Evolutionary conservation across 2,113 vertebrate genomes (phyloP).

Genomic region (Labrus mixtus): DNA sequence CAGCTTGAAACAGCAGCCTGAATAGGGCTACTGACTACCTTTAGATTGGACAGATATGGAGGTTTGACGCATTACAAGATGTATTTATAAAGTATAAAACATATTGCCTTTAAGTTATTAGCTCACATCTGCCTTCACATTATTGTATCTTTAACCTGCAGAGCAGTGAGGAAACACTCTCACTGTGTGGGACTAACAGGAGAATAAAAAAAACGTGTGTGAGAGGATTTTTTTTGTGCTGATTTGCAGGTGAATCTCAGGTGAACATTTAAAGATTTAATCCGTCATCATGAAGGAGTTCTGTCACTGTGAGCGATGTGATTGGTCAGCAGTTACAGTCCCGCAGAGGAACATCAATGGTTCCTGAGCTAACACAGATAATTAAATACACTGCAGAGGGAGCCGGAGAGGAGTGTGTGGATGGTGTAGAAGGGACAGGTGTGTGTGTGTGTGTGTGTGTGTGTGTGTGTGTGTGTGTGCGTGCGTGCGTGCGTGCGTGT

Average conservation of each 20-base stretch:
- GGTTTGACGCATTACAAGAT: no score
- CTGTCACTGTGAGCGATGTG: slow-evolving; percentile 39
- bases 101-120: no score
- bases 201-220: neutral
- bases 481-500: neutral
- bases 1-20: no score
- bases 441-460: slow-evolving; percentile 25
- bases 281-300: slow-evolving; percentile 34
- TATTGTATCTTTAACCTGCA: neutral
- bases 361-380: slow-evolving; percentile 53
- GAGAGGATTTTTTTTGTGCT: slow-evolving; percentile 24
- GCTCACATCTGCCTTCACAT: neutral
- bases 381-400: slow-evolving; percentile 60
- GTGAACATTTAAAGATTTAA: slow-evolving; percentile 35
- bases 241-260: slow-evolving; percentile 31
- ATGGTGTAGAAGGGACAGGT: slow-evolving; percentile 37
- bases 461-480: slow-evolving; percentile 7
- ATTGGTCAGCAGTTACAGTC: slow-evolving; percentile 58
- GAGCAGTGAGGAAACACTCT: neutral
- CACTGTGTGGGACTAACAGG: neutral
- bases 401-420: slow-evolving; percentile 39
- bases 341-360: slow-evolving; percentile 33
- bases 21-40: no score
- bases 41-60: no score
- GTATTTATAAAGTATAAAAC: no score